Evolutionary conservation across 2,797 vertebrate species (phyloP).

Genomic region (Threskiornis aethiopicus): DNA sequence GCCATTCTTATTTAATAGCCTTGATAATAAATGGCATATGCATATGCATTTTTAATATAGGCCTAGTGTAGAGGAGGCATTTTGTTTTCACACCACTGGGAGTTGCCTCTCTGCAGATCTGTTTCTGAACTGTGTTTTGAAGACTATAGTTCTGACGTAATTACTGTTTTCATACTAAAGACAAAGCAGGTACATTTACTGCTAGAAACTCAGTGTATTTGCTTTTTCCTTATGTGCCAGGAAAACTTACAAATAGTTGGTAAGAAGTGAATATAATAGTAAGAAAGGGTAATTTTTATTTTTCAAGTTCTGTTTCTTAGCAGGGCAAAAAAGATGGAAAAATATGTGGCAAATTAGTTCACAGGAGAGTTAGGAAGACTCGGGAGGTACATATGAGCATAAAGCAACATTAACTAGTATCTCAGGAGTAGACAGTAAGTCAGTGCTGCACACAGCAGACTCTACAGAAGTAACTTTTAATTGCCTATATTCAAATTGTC

Average conservation of each 20-base stretch:
- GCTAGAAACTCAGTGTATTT: neutral
- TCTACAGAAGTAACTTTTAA: neutral
- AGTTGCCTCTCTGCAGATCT: neutral
- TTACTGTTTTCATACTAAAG: neutral
- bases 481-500: neutral
- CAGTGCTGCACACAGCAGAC: neutral
- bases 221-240: neutral
- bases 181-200: neutral
- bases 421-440: neutral
- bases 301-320: neutral
- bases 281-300: neutral
- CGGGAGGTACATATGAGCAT: neutral
- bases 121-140: neutral
- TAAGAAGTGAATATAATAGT: neutral
- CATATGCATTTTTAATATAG: conserved; percentile 4
- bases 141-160: neutral
- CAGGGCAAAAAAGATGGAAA: neutral
- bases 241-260: neutral
- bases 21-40: neutral
- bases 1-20: neutral
- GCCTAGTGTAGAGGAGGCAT: neutral
- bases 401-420: neutral
- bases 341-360: neutral
- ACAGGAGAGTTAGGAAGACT: neutral
- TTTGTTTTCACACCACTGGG: neutral